phyloP scores from a whole-genome alignment of 2,113 vertebrate species.

The Pseudonaja textilis region DNA sequence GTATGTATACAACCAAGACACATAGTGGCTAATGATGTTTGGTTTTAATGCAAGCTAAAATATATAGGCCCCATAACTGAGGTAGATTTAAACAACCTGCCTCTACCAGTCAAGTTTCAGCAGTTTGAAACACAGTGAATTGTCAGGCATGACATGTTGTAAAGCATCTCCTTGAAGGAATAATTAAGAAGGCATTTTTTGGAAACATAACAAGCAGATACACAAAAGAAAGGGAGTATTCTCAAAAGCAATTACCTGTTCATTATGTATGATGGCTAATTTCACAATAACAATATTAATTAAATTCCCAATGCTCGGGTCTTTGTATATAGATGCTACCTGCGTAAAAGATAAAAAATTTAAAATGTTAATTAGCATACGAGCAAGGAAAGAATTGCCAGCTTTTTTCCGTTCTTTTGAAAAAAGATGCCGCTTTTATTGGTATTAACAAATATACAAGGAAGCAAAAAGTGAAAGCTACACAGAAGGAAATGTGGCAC shows the following conservation, averaged over 20 bases:
- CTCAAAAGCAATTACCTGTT: slow-evolving; percentile 81
- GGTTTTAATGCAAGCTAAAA: background rate
- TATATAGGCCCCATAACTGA: background rate
- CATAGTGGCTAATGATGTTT: background rate
- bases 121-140: background rate
- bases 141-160: background rate
- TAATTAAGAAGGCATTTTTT: background rate
- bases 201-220: slow-evolving; percentile 33
- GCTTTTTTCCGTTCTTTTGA: background rate
- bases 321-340: slow-evolving; percentile 99
- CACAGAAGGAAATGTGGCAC: background rate
- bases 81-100: background rate
- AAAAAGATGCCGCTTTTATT: background rate
- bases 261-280: slow-evolving; percentile 92
- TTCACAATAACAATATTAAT: slow-evolving; percentile 98
- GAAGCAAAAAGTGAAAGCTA: background rate
- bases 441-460: background rate
- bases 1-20: background rate
- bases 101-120: background rate
- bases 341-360: slow-evolving; percentile 70
- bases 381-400: slow-evolving; percentile 46
- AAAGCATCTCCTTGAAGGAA: background rate
- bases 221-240: slow-evolving; percentile 44
- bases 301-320: slow-evolving; percentile 97
- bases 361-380: slow-evolving; percentile 44